A percentile compares a stretch with the other conserved stretches of the same genome.
phyloP scores from a whole-genome alignment of 2,888 invertebrate genomes.

The Pecten maximus region DNA sequence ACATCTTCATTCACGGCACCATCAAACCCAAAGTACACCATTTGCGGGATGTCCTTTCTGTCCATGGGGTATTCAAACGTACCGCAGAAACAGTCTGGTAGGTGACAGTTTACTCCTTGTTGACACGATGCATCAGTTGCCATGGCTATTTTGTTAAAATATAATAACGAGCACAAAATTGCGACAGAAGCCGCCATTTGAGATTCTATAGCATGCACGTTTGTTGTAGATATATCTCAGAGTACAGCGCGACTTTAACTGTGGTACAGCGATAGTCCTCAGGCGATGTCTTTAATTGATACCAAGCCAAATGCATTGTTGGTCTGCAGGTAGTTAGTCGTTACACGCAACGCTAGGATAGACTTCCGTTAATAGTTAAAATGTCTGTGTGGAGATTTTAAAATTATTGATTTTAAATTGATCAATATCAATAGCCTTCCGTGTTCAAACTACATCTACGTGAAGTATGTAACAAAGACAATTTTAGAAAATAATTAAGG shows the following conservation, averaged over 20 bases:
- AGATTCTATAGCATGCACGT: background rate
- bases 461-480: too few relatives aligned
- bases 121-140: background rate
- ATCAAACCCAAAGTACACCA: slow-evolving; percentile 71
- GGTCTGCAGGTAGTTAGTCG: background rate
- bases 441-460: too few relatives aligned
- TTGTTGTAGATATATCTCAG: background rate
- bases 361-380: too few relatives aligned
- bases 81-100: background rate
- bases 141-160: background rate
- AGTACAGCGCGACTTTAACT: background rate
- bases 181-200: background rate
- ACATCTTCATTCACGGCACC: slow-evolving; percentile 65
- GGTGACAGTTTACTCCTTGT: background rate
- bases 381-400: too few relatives aligned
- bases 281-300: background rate
- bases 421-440: too few relatives aligned
- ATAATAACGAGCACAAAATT: background rate
- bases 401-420: too few relatives aligned
- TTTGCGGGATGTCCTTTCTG: slow-evolving; percentile 64
- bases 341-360: too few relatives aligned
- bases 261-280: background rate
- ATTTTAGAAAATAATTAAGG: too few relatives aligned
- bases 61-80: slow-evolving; percentile 56
- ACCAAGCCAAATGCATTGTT: background rate